A percentile compares a stretch with the other conserved stretches of the same genome.
Evolutionary conservation across 1,140 invertebrate species (phyloP).

Genomic region (Daktulosphaira vitifoliae): DNA sequence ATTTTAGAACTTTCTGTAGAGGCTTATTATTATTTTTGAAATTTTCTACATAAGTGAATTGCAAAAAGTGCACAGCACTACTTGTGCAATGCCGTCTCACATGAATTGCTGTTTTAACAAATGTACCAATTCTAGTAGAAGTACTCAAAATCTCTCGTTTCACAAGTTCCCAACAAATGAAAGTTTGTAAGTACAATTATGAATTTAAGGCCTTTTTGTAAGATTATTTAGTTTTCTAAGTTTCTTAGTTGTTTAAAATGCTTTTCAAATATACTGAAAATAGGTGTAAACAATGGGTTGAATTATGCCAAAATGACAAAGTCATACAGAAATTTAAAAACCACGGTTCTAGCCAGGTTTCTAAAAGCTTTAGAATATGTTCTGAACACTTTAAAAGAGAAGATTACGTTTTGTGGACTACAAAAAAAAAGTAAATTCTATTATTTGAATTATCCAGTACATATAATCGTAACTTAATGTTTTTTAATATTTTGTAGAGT

Average conservation of each 20-base stretch:
- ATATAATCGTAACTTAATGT: not conserved
- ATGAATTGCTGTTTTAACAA: slow-evolving; percentile 32
- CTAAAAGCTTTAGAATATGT: slow-evolving; percentile 26
- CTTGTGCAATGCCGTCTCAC: slow-evolving; percentile 16
- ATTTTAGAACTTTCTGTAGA: not conserved
- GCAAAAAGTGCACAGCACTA: no score
- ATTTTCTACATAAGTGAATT: not conserved
- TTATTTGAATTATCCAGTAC: not conserved
- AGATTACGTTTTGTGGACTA: slow-evolving; percentile 24
- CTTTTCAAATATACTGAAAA: not conserved
- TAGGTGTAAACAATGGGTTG: slow-evolving; percentile 29
- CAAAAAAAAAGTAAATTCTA: slow-evolving; percentile 9
- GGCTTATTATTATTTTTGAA: not conserved
- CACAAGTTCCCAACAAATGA: slow-evolving; percentile 31
- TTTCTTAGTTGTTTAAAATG: not conserved
- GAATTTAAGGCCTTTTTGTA: no score
- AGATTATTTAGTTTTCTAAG: not conserved
- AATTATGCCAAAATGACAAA: slow-evolving; percentile 21
- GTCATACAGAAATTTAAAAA: slow-evolving; percentile 26
- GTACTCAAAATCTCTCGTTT: slow-evolving; percentile 27
- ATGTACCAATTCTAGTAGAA: slow-evolving; percentile 19
- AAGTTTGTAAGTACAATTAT: not conserved
- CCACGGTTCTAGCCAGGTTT: slow-evolving; percentile 26
- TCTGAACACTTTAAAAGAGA: slow-evolving; percentile 22
- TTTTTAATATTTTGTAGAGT: not conserved